Base-by-base conservation (phyloP, 1,140 invertebrate genomes). In the Leptopilina boulardi region DNA sequence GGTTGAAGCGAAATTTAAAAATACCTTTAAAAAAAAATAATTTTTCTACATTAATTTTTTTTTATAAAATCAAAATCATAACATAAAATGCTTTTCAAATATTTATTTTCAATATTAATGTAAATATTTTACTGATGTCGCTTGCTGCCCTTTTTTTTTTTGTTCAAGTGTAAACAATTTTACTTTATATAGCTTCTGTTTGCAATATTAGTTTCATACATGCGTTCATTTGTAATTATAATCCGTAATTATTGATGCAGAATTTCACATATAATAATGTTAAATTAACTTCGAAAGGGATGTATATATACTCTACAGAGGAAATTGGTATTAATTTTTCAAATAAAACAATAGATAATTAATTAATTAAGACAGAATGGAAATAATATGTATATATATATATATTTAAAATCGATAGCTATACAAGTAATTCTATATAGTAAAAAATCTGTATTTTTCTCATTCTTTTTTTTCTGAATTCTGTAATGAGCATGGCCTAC, bases 401-500 rank as follows among this genome's bases (percentile, higher is more conserved):
- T 6, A n/a, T n/a, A n/a, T n/a, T n/a, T n/a, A n/a, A n/a, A 34
- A 34, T 34, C 15, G 15, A n/a, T 4, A 15, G 44, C 13, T n/a
- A n/a, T 3, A 47, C 13, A 47, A 47, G 11, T 4, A 15, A 15
- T n/a, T 15, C 13, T 9, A 9, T 42, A 3, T 1, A 42, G 4
- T 9, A 3, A 66, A 3, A 21, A 10, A 8, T 15, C 26, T 21
- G 8, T 21, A 66, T 30, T 26, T 66, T 21, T 26, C 56, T 15
- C 23, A 26, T 11, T 30, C 5, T 26, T 15, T 30, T 66, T 66
- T 66, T 66, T 66, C 21, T 56, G 19, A 66, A 66, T 66, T 30
- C 56, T 15, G 13, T 66, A 66, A 66, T 66, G 56, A 66, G 56
- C 56, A 26, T 66, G 13, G 26, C 23, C 56, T 66, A 66, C 56